Evolutionary conservation across 2,797 vertebrate species (phyloP).

Genomic region (Amazona ochrocephala): DNA sequence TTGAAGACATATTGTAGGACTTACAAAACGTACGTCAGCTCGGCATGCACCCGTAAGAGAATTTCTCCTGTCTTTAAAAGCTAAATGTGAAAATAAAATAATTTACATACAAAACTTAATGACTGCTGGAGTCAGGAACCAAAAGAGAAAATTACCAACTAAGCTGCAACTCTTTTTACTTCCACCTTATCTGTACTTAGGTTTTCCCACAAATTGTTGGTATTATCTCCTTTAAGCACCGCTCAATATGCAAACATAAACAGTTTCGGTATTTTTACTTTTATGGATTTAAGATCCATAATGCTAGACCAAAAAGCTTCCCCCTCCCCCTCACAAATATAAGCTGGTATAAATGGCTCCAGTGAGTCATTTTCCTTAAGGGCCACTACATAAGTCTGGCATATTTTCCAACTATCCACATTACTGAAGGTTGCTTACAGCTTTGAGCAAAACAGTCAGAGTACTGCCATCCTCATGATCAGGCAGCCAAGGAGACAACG

Average conservation of each 20-base stretch:
- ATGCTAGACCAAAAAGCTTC: background rate
- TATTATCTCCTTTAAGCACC: background rate
- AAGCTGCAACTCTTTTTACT: background rate
- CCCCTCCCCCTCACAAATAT: background rate
- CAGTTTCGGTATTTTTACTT: background rate
- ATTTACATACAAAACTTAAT: background rate
- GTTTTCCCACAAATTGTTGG: background rate
- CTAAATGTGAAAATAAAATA: background rate
- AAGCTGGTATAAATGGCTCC: constrained; percentile 46
- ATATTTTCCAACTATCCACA: constrained; percentile 63
- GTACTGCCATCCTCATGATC: constrained; percentile 45
- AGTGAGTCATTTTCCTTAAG: constrained; percentile 64
- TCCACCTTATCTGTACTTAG: background rate
- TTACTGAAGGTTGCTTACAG: constrained; percentile 73
- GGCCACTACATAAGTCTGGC: constrained; percentile 52
- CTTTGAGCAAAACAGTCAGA: constrained; percentile 59
- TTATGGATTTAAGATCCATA: background rate
- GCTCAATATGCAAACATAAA: background rate
- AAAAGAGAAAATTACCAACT: background rate
- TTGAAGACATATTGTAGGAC: background rate
- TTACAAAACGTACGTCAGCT: background rate
- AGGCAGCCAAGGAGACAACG: constrained; percentile 46
- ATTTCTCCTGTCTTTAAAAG: background rate
- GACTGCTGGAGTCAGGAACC: background rate
- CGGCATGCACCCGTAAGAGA: background rate